These are phyloP conservation scores for Palythoa grandis DNA, from an alignment of 92 coral and sea anemone species.

Conservation along the genomic window DNA sequence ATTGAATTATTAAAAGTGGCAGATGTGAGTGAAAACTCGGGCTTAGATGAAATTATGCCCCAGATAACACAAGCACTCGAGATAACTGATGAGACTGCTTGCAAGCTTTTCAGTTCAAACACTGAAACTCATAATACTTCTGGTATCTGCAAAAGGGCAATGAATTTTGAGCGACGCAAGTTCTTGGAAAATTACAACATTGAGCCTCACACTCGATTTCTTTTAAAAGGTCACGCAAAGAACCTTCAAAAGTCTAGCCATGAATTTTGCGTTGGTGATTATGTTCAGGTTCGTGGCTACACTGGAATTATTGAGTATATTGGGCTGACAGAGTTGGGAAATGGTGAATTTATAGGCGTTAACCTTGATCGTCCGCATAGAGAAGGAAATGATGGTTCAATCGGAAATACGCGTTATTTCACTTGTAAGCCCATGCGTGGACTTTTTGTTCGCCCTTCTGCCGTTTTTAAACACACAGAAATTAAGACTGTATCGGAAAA, in stretches of 20 bases:
- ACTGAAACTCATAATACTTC: neutral
- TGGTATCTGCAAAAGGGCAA: conserved; percentile 7
- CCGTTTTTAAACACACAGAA: conserved; percentile 57
- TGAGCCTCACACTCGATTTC: conserved; percentile 19
- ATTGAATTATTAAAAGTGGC: neutral
- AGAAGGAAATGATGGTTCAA: conserved; percentile 72
- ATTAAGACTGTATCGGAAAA: conserved; percentile 13
- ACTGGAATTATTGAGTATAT: conserved; percentile 69
- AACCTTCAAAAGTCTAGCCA: no score
- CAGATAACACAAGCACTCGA: neutral
- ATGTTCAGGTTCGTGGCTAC: conserved; percentile 79
- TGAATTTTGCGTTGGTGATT: conserved; percentile 49
- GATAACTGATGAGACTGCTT: neutral
- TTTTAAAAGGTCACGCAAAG: neutral
- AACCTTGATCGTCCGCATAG: conserved; percentile 66
- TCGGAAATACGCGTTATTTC: conserved; percentile 53
- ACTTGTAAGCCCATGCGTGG: conserved; percentile 74
- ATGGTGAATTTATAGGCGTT: conserved; percentile 78
- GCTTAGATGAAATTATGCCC: conserved; percentile 3
- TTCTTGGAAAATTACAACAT: conserved; percentile 17
- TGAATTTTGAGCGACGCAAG: conserved; percentile 27
- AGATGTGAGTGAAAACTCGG: neutral
- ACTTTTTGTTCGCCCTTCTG: conserved; percentile 70
- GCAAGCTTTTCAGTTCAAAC: neutral
- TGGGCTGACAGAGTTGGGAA: conserved; percentile 65